Percentiles rank a stretch among this genome's conserved stretches.
These are phyloP conservation scores for Chrysopilus asiliformis DNA, from an alignment of 2,888 invertebrate genomes.

Conservation along the genomic window DNA sequence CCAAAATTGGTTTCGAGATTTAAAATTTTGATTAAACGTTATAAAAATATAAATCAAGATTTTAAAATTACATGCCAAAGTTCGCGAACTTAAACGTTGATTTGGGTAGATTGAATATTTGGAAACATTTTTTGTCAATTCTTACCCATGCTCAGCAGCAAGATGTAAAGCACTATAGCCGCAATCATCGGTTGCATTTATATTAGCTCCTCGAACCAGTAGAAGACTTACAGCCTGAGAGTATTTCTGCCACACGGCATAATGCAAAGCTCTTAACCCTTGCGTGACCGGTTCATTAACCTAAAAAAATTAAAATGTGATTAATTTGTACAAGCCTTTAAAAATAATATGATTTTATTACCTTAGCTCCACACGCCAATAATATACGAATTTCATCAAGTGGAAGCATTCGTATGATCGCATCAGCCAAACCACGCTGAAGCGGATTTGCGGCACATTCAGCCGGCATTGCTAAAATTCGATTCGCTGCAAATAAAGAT, in stretches of 20 bases:
- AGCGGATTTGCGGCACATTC: constrained; percentile 58
- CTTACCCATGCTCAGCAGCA: constrained; percentile 74
- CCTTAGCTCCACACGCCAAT: constrained; percentile 72
- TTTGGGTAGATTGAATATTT: too few relatives aligned
- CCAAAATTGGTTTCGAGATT: too few relatives aligned
- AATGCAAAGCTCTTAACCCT: constrained; percentile 79
- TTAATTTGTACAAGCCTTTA: background rate
- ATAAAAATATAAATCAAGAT: too few relatives aligned
- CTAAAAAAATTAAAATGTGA: constrained; percentile 23
- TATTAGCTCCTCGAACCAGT: constrained; percentile 67
- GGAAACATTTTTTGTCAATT: too few relatives aligned
- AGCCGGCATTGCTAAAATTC: constrained; percentile 46
- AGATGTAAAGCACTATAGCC: constrained; percentile 85
- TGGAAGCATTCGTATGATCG: constrained; percentile 76
- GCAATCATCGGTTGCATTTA: constrained; percentile 74
- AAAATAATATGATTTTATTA: constrained; percentile 1
- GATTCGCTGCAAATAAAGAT: too few relatives aligned
- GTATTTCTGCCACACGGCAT: constrained; percentile 80
- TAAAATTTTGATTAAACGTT: too few relatives aligned
- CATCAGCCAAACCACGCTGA: constrained; percentile 78
- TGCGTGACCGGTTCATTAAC: constrained; percentile 69
- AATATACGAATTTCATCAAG: constrained; percentile 76
- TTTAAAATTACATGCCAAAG: too few relatives aligned
- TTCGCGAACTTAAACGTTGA: too few relatives aligned
- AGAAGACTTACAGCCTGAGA: constrained; percentile 67